phyloP scores from a whole-genome alignment of 1,140 invertebrate species.

The Formica selysi region DNA sequence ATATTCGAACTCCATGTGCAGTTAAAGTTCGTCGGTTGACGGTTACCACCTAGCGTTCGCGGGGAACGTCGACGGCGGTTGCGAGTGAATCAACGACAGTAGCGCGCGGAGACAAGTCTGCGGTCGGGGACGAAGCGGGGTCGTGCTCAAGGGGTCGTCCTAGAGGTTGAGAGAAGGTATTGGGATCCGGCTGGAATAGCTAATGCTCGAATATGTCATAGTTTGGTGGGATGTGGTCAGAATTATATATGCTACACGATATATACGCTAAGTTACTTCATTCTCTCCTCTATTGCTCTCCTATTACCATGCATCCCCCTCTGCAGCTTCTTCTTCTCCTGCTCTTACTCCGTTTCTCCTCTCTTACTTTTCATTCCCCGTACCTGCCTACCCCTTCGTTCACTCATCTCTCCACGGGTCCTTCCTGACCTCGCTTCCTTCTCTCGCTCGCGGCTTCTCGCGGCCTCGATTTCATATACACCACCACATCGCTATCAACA shows the following conservation, averaged over 20 bases:
- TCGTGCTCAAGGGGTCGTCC: conserved; percentile 60
- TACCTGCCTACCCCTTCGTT: neutral
- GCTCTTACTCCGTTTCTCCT: conserved; percentile 22
- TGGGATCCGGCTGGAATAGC: conserved; percentile 77
- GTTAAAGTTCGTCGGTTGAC: conserved; percentile 78
- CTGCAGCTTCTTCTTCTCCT: conserved; percentile 26
- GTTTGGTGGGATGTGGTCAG: conserved; percentile 81
- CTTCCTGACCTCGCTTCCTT: conserved; percentile 33
- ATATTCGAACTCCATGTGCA: conserved; percentile 69
- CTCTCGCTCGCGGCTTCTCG: neutral
- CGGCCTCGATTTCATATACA: conserved; percentile 72
- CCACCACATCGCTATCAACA: conserved; percentile 68
- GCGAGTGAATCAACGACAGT: conserved; percentile 65
- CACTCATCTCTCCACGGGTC: conserved; percentile 23
- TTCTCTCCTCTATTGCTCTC: conserved; percentile 62
- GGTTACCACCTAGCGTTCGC: conserved; percentile 70
- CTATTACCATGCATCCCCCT: conserved; percentile 46
- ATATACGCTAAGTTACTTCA: conserved; percentile 76
- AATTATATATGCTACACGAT: conserved; percentile 80
- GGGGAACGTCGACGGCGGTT: conserved; percentile 66
- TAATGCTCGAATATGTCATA: conserved; percentile 81
- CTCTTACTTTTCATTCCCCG: conserved; percentile 9
- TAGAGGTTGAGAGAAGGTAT: conserved; percentile 69
- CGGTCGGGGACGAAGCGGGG: conserved; percentile 45
- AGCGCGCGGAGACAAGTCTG: conserved; percentile 56